phyloP scores from a whole-genome alignment of 2,888 invertebrate species.

The Helleia helle region DNA sequence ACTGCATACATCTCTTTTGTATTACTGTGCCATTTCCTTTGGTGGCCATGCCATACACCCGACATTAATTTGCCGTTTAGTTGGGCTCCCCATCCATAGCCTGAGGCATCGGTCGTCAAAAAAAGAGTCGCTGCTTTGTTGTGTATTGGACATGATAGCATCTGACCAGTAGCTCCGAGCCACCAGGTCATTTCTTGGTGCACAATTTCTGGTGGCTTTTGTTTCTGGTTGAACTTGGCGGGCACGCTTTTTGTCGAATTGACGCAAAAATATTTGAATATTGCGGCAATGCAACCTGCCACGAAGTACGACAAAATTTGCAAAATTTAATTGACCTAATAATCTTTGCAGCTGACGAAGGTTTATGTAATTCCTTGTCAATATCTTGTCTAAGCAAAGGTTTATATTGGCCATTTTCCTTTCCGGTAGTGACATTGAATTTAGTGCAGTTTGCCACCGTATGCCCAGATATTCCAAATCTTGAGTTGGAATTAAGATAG shows the following conservation, averaged over 20 bases:
- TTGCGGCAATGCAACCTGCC: constrained; percentile 19
- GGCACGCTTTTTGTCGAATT: constrained; percentile 10
- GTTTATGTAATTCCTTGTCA: constrained; percentile 17
- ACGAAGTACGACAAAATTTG: constrained; percentile 15
- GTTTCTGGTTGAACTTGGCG: not conserved
- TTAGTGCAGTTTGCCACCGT: constrained; percentile 19
- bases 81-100: constrained; percentile 11
- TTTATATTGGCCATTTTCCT: constrained; percentile 19
- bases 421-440: constrained; percentile 18
- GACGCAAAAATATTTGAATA: constrained; percentile 16
- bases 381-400: constrained; percentile 13
- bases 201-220: constrained; percentile 12
- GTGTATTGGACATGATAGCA: constrained; percentile 16
- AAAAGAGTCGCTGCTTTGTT: constrained; percentile 12
- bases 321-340: constrained; percentile 24
- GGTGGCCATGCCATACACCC: constrained; percentile 6
- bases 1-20: constrained; percentile 9
- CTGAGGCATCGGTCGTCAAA: constrained; percentile 21
- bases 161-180: constrained; percentile 7
- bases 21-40: not conserved
- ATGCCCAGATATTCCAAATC: constrained; percentile 21
- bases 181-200: constrained; percentile 17
- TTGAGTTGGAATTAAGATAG: constrained; percentile 17
- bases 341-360: constrained; percentile 17
- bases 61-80: not conserved